Evolutionary conservation across 2,888 invertebrate species (phyloP).

Genomic region (Yponomeuta sedellus): DNA sequence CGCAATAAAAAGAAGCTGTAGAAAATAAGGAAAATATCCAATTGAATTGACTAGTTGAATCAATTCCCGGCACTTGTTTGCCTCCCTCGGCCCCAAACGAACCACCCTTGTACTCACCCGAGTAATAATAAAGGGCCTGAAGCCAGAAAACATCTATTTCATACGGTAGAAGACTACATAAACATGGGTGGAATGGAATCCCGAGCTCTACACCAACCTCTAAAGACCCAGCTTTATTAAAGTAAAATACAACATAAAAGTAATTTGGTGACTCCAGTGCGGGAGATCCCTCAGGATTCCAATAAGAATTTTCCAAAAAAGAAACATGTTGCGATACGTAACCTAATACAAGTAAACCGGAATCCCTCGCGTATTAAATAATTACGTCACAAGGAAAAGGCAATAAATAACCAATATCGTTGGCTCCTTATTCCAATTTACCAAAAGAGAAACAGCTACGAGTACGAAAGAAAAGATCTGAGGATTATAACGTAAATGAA

Average conservation of each 20-base stretch:
- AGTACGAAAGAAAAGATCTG: neutral
- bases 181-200: conserved; percentile 46
- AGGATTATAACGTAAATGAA: neutral
- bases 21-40: conserved; percentile 44
- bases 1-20: conserved; percentile 32
- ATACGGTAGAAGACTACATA: conserved; percentile 65
- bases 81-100: conserved; percentile 53
- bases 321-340: conserved; percentile 26
- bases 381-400: neutral
- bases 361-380: conserved; percentile 1
- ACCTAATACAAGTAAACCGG: neutral
- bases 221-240: conserved; percentile 67
- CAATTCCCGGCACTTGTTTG: conserved; percentile 64
- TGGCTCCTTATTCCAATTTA: neutral
- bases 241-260: conserved; percentile 64
- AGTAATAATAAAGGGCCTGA: conserved; percentile 75
- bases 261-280: conserved; percentile 58
- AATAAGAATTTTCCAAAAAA: conserved; percentile 42
- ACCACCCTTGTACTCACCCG: conserved; percentile 52
- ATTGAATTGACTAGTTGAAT: conserved; percentile 59
- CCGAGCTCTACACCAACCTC: conserved; percentile 51
- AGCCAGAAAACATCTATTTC: conserved; percentile 73
- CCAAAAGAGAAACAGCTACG: neutral
- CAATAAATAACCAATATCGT: neutral
- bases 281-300: conserved; percentile 49